Base-by-base conservation (phyloP, 2,797 vertebrate species). In the Typhlichthys subterraneus region DNA sequence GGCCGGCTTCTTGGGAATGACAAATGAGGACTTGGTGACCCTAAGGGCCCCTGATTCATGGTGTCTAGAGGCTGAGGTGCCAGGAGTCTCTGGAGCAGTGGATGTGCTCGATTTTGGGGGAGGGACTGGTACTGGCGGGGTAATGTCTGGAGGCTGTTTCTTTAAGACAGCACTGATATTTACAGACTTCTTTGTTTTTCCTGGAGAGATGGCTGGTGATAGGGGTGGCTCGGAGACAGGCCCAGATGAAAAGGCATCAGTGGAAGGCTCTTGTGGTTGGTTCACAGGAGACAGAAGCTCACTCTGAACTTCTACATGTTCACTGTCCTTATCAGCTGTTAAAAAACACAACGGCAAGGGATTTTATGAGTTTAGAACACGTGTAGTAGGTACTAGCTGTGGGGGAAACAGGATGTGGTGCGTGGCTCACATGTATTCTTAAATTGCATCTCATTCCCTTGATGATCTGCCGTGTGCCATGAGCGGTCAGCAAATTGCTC, bases 1-100 rank as follows among this genome's bases (percentile, higher is more conserved):
- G 6, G 82, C 53, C 2, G 81, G 81, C 70, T 88, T 91, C 68
- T 90, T 90, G 47, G 89, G 85, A 71, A 85, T 81, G 31, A 89
- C 68, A 5, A 81, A 88, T 3, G 85, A 4, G 5, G 80, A 85
- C 76, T 89, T 92, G 76, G 63, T 42, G 83, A 77, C 63, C 13
- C 85, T 82, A 1, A 87, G 70, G n/a, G 84, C 85, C 1, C 88
- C 88, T 2, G 75, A 84, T 70, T 78, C 78, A 50, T 86, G 85
- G 66, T 83, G 86, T 72, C 80, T 85, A 29, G 71, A 52, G 1
- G 58, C 59, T n/a, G 85, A 72, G 4, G 82, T 63, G 38, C 81
- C 70, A 6, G 82, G 70, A n/a, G 79, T 74, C 23, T 61, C 79
- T 49, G 77, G 42, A 15, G 65, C 55, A 31, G 72, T 17, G 67